These are phyloP conservation scores for Troides oblongomaculatus DNA, from an alignment of 2,888 invertebrate genomes.

Conservation along the genomic window DNA sequence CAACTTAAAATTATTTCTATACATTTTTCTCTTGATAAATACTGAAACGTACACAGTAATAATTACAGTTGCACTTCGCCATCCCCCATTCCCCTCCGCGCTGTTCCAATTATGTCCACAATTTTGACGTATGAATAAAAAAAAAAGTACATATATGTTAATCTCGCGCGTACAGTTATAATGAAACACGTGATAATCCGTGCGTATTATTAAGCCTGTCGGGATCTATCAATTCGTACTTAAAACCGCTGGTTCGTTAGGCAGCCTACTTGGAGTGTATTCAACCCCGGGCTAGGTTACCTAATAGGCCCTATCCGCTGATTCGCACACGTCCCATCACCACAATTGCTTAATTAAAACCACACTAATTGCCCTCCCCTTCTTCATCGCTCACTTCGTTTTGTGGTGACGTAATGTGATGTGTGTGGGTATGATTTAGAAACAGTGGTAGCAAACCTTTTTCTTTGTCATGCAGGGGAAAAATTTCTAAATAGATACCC, in stretches of 20 bases:
- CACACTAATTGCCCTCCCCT: conserved; percentile 22
- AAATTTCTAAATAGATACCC: too few species aligned
- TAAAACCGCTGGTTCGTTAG: background rate
- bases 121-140: too few species aligned
- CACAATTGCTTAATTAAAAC: conserved; percentile 29
- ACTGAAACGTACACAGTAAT: background rate
- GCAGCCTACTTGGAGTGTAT: conserved; percentile 15
- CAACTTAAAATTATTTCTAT: background rate
- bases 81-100: too few species aligned
- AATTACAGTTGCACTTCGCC: too few species aligned
- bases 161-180: background rate
- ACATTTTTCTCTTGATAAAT: background rate
- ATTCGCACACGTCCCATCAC: conserved; percentile 23
- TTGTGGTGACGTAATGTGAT: conserved; percentile 1
- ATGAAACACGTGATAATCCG: background rate
- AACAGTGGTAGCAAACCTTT: too few species aligned
- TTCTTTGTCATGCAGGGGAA: too few species aligned
- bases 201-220: background rate
- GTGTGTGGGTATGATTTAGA: background rate
- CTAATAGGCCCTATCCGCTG: conserved; percentile 21
- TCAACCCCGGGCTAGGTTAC: conserved; percentile 14
- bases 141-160: background rate
- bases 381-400: background rate
- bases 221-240: background rate
- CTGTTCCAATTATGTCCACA: too few species aligned